phyloP scores from a whole-genome alignment of 2,797 vertebrate genomes.

The Philypnodon macrostomus region DNA sequence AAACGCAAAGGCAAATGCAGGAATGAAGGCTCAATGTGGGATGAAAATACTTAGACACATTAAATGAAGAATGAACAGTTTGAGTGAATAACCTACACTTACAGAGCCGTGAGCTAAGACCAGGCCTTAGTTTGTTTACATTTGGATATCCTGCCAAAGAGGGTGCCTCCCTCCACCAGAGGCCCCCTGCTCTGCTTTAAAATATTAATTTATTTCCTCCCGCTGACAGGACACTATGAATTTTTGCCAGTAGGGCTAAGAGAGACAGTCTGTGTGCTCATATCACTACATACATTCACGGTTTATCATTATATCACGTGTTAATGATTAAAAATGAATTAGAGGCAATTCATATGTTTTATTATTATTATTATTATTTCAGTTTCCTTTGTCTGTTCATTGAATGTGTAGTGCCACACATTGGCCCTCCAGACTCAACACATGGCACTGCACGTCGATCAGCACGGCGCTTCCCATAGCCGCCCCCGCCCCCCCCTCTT shows the following conservation, averaged over 20 bases:
- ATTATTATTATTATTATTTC: too few relatives aligned
- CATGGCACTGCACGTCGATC: constrained; percentile 51
- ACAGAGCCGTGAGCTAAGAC: constrained; percentile 34
- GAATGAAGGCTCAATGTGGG: constrained; percentile 10
- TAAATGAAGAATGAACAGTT: constrained; percentile 20
- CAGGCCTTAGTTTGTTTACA: constrained; percentile 65
- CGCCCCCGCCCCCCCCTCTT: constrained; percentile 55
- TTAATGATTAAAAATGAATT: too few relatives aligned
- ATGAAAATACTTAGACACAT: constrained; percentile 32
- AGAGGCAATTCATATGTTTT: too few relatives aligned
- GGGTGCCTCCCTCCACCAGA: constrained; percentile 60
- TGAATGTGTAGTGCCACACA: background rate
- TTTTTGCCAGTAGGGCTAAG: constrained; percentile 8
- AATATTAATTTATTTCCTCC: constrained; percentile 32
- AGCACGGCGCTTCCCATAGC: constrained; percentile 43
- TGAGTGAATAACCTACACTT: constrained; percentile 39
- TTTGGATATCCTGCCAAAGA: constrained; percentile 70
- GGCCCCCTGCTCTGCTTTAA: constrained; percentile 21
- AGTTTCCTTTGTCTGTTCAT: background rate
- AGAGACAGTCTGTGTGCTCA: background rate
- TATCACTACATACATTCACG: background rate
- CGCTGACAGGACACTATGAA: constrained; percentile 4
- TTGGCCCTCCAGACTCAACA: constrained; percentile 23
- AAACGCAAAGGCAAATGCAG: background rate
- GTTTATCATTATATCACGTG: too few relatives aligned